Evolutionary conservation across 2,113 vertebrate species (phyloP).

Genomic region (Formicarius rufipectus): DNA sequence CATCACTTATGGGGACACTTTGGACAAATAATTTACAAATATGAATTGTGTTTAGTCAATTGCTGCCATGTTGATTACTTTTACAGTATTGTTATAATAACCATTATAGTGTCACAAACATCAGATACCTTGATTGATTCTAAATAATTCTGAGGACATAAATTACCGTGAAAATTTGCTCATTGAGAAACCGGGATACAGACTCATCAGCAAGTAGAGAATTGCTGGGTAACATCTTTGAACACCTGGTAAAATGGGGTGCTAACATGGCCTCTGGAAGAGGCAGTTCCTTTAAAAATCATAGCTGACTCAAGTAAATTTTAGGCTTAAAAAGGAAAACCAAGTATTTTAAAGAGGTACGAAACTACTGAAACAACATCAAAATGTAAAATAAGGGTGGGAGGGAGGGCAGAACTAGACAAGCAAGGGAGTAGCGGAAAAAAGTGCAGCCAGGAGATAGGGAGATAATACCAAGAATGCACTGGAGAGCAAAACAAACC

Average conservation of each 20-base stretch:
- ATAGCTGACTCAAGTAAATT: background rate
- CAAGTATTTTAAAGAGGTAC: background rate
- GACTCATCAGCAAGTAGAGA: background rate
- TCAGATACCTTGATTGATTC: background rate
- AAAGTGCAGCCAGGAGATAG: background rate
- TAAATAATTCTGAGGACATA: background rate
- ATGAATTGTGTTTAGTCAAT: background rate
- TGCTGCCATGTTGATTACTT: background rate
- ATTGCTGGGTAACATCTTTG: background rate
- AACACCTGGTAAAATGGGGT: background rate
- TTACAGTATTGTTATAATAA: background rate
- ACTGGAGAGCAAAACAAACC: background rate
- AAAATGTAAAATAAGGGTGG: background rate
- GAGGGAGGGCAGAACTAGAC: background rate
- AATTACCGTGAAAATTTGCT: background rate
- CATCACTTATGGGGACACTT: background rate
- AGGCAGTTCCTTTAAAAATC: background rate
- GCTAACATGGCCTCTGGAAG: background rate
- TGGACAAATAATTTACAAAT: background rate
- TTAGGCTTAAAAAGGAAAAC: background rate
- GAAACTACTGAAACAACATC: background rate
- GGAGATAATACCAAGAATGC: background rate
- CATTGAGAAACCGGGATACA: background rate
- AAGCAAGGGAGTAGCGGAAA: background rate
- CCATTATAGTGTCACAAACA: background rate